A percentile compares a stretch with the other conserved stretches of the same genome.
Conservation (phyloP, 2,888 invertebrate species). For the Ichneumoninae sp. region DNA sequence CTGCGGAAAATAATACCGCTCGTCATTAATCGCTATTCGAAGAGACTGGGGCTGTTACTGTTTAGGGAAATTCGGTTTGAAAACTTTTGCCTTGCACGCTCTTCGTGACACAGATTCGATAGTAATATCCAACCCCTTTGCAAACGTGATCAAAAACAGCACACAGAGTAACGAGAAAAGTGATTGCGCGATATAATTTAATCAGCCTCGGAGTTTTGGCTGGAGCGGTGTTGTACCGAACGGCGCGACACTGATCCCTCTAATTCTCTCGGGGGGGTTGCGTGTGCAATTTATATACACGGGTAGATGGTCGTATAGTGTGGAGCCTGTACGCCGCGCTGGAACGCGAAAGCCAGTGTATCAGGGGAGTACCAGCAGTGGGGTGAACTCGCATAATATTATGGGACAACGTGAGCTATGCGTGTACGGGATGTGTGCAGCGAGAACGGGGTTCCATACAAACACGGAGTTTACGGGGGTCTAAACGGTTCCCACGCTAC, state of each 20-base stretch:
- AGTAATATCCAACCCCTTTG: neutral
- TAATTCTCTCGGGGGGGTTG: slow-evolving; percentile 56
- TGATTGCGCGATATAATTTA: slow-evolving; percentile 59
- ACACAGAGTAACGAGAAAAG: slow-evolving; percentile 20
- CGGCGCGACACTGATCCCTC: slow-evolving; percentile 57
- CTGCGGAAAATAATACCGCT: too few species aligned
- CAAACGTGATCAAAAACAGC: slow-evolving; percentile 36
- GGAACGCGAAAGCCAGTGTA: slow-evolving; percentile 11
- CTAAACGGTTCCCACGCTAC: slow-evolving; percentile 83
- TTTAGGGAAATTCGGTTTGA: slow-evolving; percentile 29
- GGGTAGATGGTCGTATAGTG: neutral
- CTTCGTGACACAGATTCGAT: neutral
- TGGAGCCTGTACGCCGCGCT: neutral
- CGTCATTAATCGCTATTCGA: too few species aligned
- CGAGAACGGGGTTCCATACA: slow-evolving; percentile 43
- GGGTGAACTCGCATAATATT: slow-evolving; percentile 66
- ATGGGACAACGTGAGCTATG: slow-evolving; percentile 63
- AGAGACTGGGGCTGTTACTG: neutral
- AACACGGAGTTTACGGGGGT: slow-evolving; percentile 76
- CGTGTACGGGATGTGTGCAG: slow-evolving; percentile 29
- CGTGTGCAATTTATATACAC: slow-evolving; percentile 16
- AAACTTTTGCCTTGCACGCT: neutral
- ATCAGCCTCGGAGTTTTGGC: slow-evolving; percentile 62
- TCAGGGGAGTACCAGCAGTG: slow-evolving; percentile 38
- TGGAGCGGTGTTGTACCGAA: slow-evolving; percentile 24